A percentile compares a stretch with the other conserved stretches of the same genome.
These are phyloP conservation scores for Eurystomus gularis DNA, from an alignment of 2,113 vertebrate genomes.

Conservation along the genomic window DNA sequence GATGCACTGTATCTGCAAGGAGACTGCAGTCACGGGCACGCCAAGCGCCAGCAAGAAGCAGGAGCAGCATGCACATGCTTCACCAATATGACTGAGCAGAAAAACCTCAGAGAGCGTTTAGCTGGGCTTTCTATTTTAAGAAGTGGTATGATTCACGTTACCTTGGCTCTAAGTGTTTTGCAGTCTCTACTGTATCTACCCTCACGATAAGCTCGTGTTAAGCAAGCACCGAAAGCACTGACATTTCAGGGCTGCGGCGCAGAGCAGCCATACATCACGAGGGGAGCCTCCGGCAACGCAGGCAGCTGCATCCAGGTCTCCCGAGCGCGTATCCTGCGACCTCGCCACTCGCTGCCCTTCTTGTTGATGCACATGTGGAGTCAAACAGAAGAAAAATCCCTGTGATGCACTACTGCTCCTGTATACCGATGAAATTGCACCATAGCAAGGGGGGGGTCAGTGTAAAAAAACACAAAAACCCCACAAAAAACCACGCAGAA, in stretches of 20 bases:
- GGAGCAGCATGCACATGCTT: neutral
- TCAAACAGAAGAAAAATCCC: neutral
- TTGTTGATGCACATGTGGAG: neutral
- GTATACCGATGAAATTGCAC: neutral
- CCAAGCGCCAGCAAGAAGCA: neutral
- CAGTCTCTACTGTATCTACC: neutral
- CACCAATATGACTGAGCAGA: conserved; percentile 26
- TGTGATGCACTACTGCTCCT: neutral
- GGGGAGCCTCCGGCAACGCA: neutral
- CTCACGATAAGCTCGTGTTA: neutral
- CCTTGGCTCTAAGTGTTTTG: conserved; percentile 35
- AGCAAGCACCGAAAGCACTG: conserved; percentile 3
- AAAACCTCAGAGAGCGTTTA: neutral
- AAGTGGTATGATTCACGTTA: conserved; percentile 18
- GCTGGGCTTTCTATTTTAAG: conserved; percentile 42
- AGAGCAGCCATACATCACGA: neutral
- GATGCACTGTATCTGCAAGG: neutral
- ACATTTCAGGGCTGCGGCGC: neutral
- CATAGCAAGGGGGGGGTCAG: accelerated
- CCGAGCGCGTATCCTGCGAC: accelerated
- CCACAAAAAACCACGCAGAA: neutral
- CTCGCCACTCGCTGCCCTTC: neutral
- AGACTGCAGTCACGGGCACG: conserved; percentile 27
- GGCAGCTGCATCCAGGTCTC: conserved; percentile 8
- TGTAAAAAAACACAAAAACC: neutral